phyloP scores from a whole-genome alignment of 2,113 vertebrate genomes.

The Agelaius phoeniceus region DNA sequence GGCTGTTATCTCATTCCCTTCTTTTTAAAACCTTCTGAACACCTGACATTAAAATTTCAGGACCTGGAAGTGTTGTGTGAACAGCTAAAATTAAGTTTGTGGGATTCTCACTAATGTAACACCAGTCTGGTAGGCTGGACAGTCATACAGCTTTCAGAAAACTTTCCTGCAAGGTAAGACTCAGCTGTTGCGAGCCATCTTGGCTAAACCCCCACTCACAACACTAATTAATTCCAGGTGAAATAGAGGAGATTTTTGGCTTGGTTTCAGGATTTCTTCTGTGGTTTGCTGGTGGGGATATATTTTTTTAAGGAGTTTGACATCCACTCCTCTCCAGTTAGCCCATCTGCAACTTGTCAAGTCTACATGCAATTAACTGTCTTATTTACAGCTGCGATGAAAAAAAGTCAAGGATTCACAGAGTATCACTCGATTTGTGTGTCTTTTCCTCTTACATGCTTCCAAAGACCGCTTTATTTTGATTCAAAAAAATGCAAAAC shows the following conservation, averaged over 20 bases:
- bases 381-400: slow-evolving; percentile 84
- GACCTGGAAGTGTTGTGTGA: not conserved
- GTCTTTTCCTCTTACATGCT: slow-evolving; percentile 73
- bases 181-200: slow-evolving; percentile 42
- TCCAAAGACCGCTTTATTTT: slow-evolving; percentile 80
- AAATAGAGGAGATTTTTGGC: not conserved
- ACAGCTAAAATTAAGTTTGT: not conserved
- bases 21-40: not conserved
- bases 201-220: slow-evolving; percentile 15
- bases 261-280: not conserved
- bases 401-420: slow-evolving; percentile 86
- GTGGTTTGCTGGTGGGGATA: not conserved
- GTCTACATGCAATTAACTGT: slow-evolving; percentile 78
- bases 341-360: slow-evolving; percentile 85
- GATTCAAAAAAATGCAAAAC: slow-evolving; percentile 80
- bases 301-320: slow-evolving; percentile 36
- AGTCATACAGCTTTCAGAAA: not conserved
- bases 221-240: slow-evolving; percentile 70
- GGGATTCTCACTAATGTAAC: not conserved
- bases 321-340: slow-evolving; percentile 74
- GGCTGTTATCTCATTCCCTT: not conserved
- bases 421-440: slow-evolving; percentile 74
- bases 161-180: slow-evolving; percentile 43
- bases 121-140: not conserved
- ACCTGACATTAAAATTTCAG: not conserved